Percentiles rank a stretch among this genome's conserved stretches.
phyloP scores from a whole-genome alignment of 2,888 invertebrate genomes.

The Papilio gigon region DNA sequence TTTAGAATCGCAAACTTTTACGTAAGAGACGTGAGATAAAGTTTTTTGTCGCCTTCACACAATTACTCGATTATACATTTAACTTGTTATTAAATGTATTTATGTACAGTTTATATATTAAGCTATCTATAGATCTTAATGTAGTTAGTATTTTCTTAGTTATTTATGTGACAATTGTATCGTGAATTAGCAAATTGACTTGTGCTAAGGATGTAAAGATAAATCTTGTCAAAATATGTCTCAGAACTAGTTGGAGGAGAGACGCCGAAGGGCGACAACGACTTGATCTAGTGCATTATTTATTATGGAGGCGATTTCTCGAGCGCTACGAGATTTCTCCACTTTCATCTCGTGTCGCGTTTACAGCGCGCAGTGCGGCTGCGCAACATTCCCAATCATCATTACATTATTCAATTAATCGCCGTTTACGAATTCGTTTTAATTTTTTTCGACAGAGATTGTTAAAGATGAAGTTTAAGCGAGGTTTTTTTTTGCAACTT shows the following conservation, averaged over 20 bases:
- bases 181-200: background rate
- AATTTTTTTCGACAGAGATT: slow-evolving; percentile 4
- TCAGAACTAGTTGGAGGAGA: slow-evolving; percentile 61
- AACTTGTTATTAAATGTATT: too few relatives aligned
- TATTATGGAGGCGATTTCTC: slow-evolving; percentile 78
- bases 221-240: slow-evolving; percentile 60
- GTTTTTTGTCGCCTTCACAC: too few relatives aligned
- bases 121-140: background rate
- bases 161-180: background rate
- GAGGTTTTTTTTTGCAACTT: background rate
- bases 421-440: slow-evolving; percentile 14
- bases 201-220: slow-evolving; percentile 39
- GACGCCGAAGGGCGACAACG: slow-evolving; percentile 64
- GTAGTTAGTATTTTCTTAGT: background rate
- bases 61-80: too few relatives aligned
- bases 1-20: background rate
- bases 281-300: slow-evolving; percentile 77
- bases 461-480: background rate
- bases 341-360: slow-evolving; percentile 74
- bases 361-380: slow-evolving; percentile 48
- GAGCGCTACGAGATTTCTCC: slow-evolving; percentile 74
- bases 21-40: background rate
- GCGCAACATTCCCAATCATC: slow-evolving; percentile 40
- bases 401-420: slow-evolving; percentile 28
- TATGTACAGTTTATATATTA: background rate